phyloP scores from a whole-genome alignment of 2,113 vertebrate species.

The Phalacrocorax carbo region DNA sequence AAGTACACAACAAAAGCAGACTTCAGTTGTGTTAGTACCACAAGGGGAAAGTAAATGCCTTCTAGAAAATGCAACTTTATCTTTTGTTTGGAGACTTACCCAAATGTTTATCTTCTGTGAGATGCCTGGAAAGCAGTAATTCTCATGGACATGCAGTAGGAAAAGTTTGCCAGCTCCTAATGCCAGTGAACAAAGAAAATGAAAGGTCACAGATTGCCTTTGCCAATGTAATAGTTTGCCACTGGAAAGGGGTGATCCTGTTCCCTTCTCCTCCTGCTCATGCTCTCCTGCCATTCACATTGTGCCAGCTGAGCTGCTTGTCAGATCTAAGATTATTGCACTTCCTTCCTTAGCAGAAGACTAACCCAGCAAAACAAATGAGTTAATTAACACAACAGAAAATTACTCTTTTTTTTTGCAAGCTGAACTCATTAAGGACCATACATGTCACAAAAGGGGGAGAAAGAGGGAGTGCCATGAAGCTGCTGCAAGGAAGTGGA shows the following conservation, averaged over 20 bases:
- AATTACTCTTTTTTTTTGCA: not conserved
- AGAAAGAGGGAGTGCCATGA: not conserved
- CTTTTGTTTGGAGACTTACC: not conserved
- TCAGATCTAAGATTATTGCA: not conserved
- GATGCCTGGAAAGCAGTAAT: slow-evolving; percentile 28
- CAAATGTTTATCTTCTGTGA: not conserved
- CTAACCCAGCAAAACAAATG: slow-evolving; percentile 23
- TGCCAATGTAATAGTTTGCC: not conserved
- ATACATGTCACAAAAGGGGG: not conserved
- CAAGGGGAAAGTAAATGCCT: not conserved
- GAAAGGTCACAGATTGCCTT: not conserved
- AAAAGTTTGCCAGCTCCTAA: slow-evolving; percentile 7
- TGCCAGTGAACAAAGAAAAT: not conserved
- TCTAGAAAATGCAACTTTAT: not conserved
- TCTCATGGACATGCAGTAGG: not conserved
- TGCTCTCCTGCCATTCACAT: not conserved
- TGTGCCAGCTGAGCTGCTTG: not conserved
- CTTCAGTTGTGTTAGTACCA: not conserved
- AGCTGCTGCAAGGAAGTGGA: not conserved
- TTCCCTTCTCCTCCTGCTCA: not conserved
- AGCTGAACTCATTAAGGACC: slow-evolving; percentile 7
- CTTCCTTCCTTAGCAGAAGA: not conserved
- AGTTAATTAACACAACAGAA: not conserved
- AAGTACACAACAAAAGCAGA: not conserved
- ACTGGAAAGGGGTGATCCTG: not conserved